Conservation (phyloP, 1,140 invertebrate species). For the Trichogramma pretiosum region DNA sequence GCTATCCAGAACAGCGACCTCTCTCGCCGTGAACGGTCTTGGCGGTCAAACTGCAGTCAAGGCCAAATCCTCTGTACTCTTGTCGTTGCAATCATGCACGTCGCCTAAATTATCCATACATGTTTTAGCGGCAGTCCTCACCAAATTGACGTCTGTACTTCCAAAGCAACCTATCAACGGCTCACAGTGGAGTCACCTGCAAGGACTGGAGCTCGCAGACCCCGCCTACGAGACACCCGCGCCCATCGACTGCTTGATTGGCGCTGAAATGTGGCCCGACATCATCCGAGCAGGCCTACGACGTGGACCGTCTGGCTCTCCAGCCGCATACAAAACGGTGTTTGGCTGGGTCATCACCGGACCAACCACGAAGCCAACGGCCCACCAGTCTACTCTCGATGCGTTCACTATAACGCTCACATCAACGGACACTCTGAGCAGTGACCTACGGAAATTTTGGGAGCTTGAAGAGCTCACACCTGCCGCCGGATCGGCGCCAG, state of each 20-base stretch:
- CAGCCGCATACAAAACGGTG: neutral
- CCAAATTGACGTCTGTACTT: neutral
- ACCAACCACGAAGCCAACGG: neutral
- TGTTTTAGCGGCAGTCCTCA: neutral
- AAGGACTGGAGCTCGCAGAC: neutral
- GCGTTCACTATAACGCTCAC: neutral
- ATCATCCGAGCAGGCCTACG: neutral
- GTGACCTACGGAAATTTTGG: too few relatives aligned
- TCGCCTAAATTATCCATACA: too few relatives aligned
- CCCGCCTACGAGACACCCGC: neutral
- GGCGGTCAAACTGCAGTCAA: too few relatives aligned
- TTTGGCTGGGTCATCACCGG: constrained; percentile 1
- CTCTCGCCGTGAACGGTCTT: neutral
- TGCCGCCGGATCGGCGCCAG: too few relatives aligned
- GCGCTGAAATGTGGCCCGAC: too few relatives aligned
- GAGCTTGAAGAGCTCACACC: too few relatives aligned
- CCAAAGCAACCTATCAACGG: neutral
- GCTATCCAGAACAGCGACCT: neutral
- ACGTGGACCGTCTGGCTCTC: neutral
- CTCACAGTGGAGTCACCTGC: neutral
- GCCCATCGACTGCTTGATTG: neutral
- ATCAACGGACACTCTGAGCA: neutral
- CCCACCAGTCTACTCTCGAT: too few relatives aligned
- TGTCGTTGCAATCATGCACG: too few relatives aligned
- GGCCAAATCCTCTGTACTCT: too few relatives aligned